These are phyloP conservation scores for Vidua chalybeata DNA, from an alignment of 2,113 vertebrate genomes.

Conservation along the genomic window DNA sequence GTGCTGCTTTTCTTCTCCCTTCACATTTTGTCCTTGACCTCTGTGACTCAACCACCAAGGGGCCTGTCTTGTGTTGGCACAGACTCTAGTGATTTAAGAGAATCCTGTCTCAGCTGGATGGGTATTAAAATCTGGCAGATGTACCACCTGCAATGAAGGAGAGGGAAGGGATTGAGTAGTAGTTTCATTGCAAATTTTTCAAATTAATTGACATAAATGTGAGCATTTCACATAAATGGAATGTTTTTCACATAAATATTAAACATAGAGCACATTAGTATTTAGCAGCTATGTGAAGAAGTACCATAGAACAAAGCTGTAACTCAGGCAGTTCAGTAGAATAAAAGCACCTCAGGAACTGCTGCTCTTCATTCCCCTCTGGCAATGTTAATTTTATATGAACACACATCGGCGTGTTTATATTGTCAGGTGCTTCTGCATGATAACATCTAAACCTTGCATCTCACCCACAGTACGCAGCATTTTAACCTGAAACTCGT, in stretches of 20 bases:
- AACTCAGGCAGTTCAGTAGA: constrained; percentile 9
- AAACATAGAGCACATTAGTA: background rate
- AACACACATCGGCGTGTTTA: background rate
- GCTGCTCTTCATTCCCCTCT: background rate
- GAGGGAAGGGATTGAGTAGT: background rate
- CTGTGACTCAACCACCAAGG: background rate
- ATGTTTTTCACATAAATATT: background rate
- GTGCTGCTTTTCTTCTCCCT: background rate
- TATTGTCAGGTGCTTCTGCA: background rate
- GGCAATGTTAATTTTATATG: background rate
- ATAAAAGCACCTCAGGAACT: background rate
- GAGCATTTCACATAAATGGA: background rate
- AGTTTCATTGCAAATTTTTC: background rate
- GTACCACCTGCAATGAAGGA: background rate
- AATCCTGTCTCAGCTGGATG: background rate
- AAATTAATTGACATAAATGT: background rate
- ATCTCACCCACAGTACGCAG: background rate
- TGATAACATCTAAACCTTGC: background rate
- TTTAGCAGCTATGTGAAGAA: background rate
- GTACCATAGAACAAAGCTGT: background rate
- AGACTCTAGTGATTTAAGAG: background rate
- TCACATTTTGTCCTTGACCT: background rate
- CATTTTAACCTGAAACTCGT: background rate
- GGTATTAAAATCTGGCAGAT: background rate
- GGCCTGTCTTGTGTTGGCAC: background rate